Evolutionary conservation across 2,797 vertebrate species (phyloP), one percentile per base, ranked within the genome.

Genomic region (Lepus townsendii): DNA sequence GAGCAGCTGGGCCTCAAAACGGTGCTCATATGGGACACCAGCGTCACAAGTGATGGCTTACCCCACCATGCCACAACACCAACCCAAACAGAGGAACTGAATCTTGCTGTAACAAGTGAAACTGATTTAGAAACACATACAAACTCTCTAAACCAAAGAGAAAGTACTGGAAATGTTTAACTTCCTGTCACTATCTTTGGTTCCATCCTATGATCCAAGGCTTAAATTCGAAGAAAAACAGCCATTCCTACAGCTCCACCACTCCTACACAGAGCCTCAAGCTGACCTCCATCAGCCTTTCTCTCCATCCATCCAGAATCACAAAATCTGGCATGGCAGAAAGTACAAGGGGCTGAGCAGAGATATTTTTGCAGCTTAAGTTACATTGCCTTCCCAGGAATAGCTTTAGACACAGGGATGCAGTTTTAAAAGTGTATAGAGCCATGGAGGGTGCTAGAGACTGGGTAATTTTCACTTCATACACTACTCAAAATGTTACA

Each of bases 41-140:
- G 54, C 17, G 16, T 57, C 54, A 57, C 54, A 57, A 13, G 19
- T 4, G 54, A 20, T 57, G 14, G 14, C 54, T 57, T 20, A 6
- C 16, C 54, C 16, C 54, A 20, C 54, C 54, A 57, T 20, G 7
- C 13, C 54, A 57, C 54, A 57, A 20, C 54, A 17, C 54, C 19
- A 20, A 57, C 19, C 19, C 27, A 27, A 17, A 47, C 13, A 9
- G 3, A 7, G 11, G 24, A 65, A 73, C 1, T 12, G 50, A 63
- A 63, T n/a, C 52, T 83, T 75, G 35, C 42, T 71, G 12, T 63
- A 47, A 69, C 75, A 75, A 72, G 13, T 71, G 57, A 85, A 11
- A 90, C 4, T 10, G 38, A 79, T 93, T 62, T 75, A 78, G 38
- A 96, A 90, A 92, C 42, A 90, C 9, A 17, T 57, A 38, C 10